A percentile compares a stretch with the other conserved stretches of the same genome.
These are phyloP conservation scores for Apis laboriosa DNA, from an alignment of 1,140 invertebrate genomes.

Conservation along the genomic window DNA sequence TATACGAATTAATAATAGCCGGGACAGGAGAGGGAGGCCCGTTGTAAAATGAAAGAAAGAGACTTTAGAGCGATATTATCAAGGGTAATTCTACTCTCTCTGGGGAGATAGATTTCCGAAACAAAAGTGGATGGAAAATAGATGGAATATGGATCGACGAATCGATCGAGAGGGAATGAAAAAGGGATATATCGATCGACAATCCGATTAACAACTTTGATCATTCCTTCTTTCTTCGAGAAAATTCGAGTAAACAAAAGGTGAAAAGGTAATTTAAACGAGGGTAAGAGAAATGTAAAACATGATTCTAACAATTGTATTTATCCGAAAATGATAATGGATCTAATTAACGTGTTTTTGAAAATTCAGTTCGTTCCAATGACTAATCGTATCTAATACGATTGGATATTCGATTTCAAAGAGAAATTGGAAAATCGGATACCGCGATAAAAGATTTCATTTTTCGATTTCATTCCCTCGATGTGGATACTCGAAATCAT, in stretches of 20 bases:
- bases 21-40: not conserved
- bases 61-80: not conserved
- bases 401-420: not conserved
- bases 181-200: conserved; percentile 9
- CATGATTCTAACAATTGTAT: no score
- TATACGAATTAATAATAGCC: conserved; percentile 27
- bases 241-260: no score
- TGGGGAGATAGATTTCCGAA: not conserved
- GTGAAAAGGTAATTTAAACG: no score
- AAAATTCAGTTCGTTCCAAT: not conserved
- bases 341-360: no score
- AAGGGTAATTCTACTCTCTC: conserved; percentile 16
- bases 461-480: not conserved
- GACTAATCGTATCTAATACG: not conserved
- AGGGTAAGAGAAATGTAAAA: no score
- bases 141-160: not conserved
- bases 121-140: not conserved
- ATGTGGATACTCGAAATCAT: not conserved
- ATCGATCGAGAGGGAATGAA: not conserved
- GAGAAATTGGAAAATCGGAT: not conserved
- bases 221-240: not conserved
- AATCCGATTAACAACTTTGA: conserved; percentile 7
- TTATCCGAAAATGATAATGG: no score
- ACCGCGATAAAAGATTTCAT: not conserved
- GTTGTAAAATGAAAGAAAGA: not conserved